Conservation (phyloP, 2,797 vertebrate genomes). For the Darevskia nairensis region DNA sequence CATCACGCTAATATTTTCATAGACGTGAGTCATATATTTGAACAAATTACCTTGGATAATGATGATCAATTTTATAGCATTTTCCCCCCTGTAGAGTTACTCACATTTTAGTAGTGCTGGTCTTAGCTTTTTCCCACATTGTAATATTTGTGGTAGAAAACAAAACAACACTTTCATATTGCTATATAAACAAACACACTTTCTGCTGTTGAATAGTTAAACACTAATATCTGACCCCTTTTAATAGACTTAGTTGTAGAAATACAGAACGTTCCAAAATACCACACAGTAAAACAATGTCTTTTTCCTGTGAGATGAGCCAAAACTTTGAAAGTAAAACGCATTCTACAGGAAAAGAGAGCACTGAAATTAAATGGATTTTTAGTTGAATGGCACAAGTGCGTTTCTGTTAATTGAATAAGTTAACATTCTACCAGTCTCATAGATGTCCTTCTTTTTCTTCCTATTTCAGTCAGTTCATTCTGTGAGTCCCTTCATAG, state of each 20-base stretch:
- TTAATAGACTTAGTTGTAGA: slow-evolving; percentile 44
- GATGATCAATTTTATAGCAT: neutral
- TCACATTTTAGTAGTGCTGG: neutral
- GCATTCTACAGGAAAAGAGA: neutral
- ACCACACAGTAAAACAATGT: slow-evolving; percentile 7
- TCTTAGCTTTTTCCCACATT: neutral
- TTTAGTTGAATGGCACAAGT: too few relatives aligned
- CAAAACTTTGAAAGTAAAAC: slow-evolving; percentile 52
- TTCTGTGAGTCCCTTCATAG: too few relatives aligned
- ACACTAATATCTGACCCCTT: slow-evolving; percentile 31
- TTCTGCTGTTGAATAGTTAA: slow-evolving; percentile 6
- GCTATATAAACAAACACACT: neutral
- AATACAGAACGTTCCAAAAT: slow-evolving; percentile 50
- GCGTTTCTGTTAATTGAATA: too few relatives aligned
- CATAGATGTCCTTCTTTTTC: too few relatives aligned
- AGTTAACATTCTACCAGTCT: too few relatives aligned
- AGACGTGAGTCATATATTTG: neutral
- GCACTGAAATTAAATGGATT: neutral
- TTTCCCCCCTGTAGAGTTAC: neutral
- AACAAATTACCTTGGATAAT: neutral
- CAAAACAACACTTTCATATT: neutral
- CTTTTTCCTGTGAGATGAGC: slow-evolving; percentile 25
- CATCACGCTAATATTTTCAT: neutral
- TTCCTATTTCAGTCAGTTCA: too few relatives aligned
- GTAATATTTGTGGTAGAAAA: neutral